phyloP scores from a whole-genome alignment of 2,888 invertebrate genomes.

The Carcina quercana region DNA sequence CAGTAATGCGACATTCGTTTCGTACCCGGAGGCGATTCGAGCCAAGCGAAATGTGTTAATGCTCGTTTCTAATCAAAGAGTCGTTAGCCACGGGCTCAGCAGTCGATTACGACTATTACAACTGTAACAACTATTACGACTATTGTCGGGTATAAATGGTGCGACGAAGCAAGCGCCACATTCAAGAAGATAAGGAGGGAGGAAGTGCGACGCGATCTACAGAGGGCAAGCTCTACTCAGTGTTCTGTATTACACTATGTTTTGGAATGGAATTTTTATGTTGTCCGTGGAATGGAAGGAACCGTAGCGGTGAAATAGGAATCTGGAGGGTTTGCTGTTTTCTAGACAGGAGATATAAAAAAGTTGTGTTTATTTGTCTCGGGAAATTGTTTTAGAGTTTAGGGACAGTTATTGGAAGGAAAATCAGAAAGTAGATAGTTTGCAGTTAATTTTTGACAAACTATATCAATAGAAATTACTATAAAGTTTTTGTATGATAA shows the following conservation, averaged over 20 bases:
- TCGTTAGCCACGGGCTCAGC: constrained; percentile 46
- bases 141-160: background rate
- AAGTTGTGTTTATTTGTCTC: too few species aligned
- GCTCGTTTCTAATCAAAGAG: constrained; percentile 53
- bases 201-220: constrained; percentile 8
- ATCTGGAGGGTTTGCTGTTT: too few species aligned
- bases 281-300: background rate
- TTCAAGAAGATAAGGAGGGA: constrained; percentile 26
- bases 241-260: too few species aligned
- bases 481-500: too few species aligned
- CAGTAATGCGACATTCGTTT: too few species aligned
- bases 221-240: constrained; percentile 13
- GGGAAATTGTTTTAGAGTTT: too few species aligned
- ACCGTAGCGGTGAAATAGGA: too few species aligned
- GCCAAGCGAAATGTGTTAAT: constrained; percentile 32
- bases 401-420: too few species aligned
- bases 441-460: too few species aligned
- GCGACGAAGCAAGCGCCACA: constrained; percentile 1
- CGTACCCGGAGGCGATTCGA: constrained; percentile 15
- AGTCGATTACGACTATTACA: constrained; percentile 41
- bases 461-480: too few species aligned
- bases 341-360: too few species aligned
- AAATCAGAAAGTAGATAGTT: too few species aligned
- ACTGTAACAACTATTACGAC: constrained; percentile 28
- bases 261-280: constrained; percentile 6